A percentile compares a stretch with the other conserved stretches of the same genome.
These are phyloP conservation scores for Hippopotamus amphibius DNA, from an alignment of 2,113 vertebrate species.

Conservation along the genomic window DNA sequence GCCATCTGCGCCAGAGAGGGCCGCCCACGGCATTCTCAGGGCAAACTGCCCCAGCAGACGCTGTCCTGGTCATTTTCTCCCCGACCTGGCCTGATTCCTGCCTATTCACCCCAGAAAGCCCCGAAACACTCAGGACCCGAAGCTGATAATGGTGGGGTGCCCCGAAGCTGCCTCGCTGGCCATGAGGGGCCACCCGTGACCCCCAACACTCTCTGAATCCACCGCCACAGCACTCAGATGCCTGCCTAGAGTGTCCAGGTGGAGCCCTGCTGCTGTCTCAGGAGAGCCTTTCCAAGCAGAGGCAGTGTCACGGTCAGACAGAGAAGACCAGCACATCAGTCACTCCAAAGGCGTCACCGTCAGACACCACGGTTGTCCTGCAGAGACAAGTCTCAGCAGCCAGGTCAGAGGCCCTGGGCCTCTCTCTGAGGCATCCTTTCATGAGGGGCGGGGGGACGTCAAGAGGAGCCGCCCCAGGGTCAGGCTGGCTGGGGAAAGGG, in stretches of 20 bases:
- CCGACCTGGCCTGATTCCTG: neutral
- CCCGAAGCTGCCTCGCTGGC: neutral
- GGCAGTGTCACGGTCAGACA: neutral
- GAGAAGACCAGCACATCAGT: neutral
- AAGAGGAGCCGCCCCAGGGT: neutral
- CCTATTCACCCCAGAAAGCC: neutral
- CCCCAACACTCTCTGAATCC: neutral
- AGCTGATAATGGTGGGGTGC: neutral
- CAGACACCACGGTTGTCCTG: neutral
- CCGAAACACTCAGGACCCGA: neutral
- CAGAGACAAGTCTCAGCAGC: too few species aligned
- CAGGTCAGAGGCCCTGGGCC: neutral
- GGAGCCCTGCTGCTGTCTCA: fast-evolving
- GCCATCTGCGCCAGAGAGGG: neutral
- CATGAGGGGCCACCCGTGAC: neutral
- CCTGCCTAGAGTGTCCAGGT: neutral
- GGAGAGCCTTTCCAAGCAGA: neutral
- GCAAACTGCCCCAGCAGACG: neutral
- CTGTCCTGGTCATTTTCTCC: neutral
- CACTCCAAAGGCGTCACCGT: neutral
- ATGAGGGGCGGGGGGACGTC: neutral
- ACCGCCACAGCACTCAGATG: neutral
- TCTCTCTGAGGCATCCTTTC: neutral
- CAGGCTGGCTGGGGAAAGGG: neutral
- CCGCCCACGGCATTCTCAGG: neutral